These are phyloP conservation scores for Gasterosteus nipponicus DNA, from an alignment of 2,113 vertebrate genomes.

Conservation along the genomic window DNA sequence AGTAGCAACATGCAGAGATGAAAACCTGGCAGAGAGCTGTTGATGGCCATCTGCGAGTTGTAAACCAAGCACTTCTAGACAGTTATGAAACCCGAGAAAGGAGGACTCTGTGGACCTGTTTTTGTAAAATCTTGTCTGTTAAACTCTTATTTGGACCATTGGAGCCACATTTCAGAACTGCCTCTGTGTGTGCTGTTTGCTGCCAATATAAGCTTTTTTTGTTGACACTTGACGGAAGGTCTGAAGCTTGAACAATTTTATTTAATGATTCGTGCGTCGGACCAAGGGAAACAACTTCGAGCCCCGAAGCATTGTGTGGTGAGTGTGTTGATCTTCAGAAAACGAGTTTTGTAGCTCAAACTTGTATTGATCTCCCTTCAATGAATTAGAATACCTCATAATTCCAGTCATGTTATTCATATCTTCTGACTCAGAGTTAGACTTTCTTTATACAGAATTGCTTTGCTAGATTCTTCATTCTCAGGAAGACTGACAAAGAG, in stretches of 20 bases:
- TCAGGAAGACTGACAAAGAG: background rate
- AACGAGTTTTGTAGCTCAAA: background rate
- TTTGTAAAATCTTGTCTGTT: background rate
- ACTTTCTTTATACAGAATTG: background rate
- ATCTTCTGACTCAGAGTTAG: background rate
- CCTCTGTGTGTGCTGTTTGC: background rate
- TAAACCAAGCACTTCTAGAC: slow-evolving; percentile 12
- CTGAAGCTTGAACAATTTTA: background rate
- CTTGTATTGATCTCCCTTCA: background rate
- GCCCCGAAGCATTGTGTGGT: background rate
- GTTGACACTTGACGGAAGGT: background rate
- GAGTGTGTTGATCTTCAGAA: background rate
- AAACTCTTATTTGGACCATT: background rate
- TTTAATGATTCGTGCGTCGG: background rate
- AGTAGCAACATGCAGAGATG: slow-evolving; percentile 46
- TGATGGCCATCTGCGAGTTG: slow-evolving; percentile 23
- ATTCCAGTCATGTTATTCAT: background rate
- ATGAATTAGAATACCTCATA: background rate
- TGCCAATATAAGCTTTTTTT: background rate
- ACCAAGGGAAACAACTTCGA: background rate
- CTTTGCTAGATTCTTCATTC: too few species aligned
- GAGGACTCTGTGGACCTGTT: background rate
- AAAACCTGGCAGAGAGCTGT: slow-evolving; percentile 30
- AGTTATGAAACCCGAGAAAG: slow-evolving; percentile 13
- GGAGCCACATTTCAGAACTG: background rate